Conservation (phyloP, 2,888 invertebrate species). For the Temnothorax ravouxi region DNA sequence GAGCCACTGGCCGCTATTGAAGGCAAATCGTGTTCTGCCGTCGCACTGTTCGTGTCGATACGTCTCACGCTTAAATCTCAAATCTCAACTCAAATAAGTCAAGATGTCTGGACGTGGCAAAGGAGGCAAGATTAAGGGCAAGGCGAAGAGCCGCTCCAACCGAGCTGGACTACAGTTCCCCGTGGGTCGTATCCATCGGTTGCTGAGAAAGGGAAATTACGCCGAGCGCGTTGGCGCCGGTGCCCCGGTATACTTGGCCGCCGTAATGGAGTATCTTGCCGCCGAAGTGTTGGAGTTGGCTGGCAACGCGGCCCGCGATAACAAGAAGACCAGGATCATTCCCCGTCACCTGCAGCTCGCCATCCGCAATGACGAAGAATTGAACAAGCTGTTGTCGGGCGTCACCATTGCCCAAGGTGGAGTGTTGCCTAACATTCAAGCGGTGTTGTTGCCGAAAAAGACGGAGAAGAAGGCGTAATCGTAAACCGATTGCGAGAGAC, state of each 20-base stretch:
- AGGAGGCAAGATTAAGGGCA: conserved; percentile 85
- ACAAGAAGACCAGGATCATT: conserved; percentile 89
- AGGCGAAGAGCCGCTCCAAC: conserved; percentile 87
- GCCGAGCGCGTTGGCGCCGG: conserved; percentile 88
- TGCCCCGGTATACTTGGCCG: conserved; percentile 88
- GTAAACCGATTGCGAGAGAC: conserved; percentile 10
- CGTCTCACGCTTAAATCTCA: not conserved
- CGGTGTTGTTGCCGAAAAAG: conserved; percentile 92
- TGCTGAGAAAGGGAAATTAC: conserved; percentile 89
- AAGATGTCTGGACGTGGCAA: conserved; percentile 79
- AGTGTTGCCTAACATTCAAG: conserved; percentile 93
- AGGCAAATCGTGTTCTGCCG: not conserved
- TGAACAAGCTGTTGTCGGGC: conserved; percentile 91
- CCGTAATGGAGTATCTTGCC: conserved; percentile 90
- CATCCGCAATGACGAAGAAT: conserved; percentile 93
- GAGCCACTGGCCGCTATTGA: not conserved
- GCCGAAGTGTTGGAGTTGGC: conserved; percentile 91
- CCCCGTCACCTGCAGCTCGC: conserved; percentile 88
- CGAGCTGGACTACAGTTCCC: conserved; percentile 89
- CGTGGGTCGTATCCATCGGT: conserved; percentile 89
- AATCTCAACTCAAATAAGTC: too few relatives aligned
- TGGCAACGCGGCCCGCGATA: conserved; percentile 90
- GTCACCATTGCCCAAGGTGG: conserved; percentile 95
- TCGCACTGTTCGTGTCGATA: not conserved
- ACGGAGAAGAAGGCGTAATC: conserved; percentile 84